Conservation (phyloP, 2,113 vertebrate genomes). For the Eonycteris spelaea region DNA sequence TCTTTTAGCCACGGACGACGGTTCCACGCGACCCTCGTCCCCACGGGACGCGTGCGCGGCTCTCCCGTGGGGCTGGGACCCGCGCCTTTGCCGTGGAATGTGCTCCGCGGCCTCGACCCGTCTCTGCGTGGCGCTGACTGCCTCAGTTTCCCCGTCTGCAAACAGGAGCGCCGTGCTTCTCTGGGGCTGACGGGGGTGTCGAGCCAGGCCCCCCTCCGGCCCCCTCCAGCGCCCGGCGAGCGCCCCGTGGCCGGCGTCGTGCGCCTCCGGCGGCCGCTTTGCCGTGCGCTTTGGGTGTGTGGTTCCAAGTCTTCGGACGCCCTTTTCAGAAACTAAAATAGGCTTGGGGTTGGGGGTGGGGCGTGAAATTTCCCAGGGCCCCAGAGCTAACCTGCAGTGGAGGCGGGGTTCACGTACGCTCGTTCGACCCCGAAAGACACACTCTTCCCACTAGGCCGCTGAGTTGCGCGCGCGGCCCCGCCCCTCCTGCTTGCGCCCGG, state of each 20-base stretch:
- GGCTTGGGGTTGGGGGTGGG: background rate
- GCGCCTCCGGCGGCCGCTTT: fast-evolving
- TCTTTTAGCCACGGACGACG: fast-evolving
- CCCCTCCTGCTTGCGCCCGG: background rate
- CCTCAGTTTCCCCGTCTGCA: background rate
- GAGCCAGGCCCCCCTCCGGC: no score
- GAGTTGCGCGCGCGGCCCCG: background rate
- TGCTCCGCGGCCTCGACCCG: fast-evolving
- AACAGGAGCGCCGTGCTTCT: fast-evolving
- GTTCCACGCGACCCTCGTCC: no score
- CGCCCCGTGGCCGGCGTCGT: fast-evolving
- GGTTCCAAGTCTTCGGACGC: background rate
- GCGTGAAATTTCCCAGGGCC: background rate
- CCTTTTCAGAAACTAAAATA: background rate
- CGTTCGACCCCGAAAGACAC: no score
- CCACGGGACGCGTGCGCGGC: fast-evolving
- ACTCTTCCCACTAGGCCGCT: background rate
- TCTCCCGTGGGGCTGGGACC: no score
- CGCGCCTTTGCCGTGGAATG: fast-evolving
- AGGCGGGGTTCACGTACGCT: fast-evolving
- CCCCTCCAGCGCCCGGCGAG: no score
- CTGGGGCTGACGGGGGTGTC: fast-evolving
- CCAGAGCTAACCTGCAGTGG: fast-evolving
- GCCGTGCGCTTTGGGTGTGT: fast-evolving
- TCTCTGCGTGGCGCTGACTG: fast-evolving